Conservation (phyloP, 2,113 vertebrate species). For the Serinus canaria region DNA sequence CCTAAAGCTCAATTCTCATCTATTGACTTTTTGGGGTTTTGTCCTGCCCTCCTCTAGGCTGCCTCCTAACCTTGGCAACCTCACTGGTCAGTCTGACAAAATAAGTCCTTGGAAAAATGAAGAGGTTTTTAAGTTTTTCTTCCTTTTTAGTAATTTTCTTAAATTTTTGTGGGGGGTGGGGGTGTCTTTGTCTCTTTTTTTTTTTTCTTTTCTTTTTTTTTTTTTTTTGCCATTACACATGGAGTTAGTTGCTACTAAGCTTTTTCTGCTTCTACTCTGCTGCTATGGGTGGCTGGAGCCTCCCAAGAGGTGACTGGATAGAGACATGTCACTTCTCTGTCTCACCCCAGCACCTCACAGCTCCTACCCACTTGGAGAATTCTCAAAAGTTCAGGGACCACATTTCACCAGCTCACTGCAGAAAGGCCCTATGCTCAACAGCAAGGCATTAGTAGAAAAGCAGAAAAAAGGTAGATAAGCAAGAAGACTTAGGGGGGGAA, state of each 20-base stretch:
- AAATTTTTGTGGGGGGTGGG: background rate
- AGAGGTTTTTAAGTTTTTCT: background rate
- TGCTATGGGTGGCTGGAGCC: background rate
- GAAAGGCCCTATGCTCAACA: background rate
- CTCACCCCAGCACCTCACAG: background rate
- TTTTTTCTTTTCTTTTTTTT: too few relatives aligned
- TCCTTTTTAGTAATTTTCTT: background rate
- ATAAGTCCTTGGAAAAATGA: background rate
- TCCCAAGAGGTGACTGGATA: background rate
- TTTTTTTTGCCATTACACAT: background rate
- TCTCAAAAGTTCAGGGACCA: background rate
- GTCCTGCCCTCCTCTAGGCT: background rate
- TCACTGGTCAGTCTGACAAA: background rate
- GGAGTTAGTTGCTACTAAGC: background rate
- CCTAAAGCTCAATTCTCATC: background rate
- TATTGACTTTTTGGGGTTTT: background rate
- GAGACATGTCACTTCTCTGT: background rate
- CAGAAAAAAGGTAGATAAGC: background rate
- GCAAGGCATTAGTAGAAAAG: background rate
- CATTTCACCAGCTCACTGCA: background rate
- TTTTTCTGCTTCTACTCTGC: background rate
- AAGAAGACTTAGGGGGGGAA: background rate
- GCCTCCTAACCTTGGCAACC: background rate
- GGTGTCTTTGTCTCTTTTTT: too few relatives aligned
- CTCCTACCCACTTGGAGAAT: background rate